Percentiles rank a stretch among this genome's conserved stretches.
phyloP scores from a whole-genome alignment of 2,888 invertebrate species.

The Anorthoa munda region DNA sequence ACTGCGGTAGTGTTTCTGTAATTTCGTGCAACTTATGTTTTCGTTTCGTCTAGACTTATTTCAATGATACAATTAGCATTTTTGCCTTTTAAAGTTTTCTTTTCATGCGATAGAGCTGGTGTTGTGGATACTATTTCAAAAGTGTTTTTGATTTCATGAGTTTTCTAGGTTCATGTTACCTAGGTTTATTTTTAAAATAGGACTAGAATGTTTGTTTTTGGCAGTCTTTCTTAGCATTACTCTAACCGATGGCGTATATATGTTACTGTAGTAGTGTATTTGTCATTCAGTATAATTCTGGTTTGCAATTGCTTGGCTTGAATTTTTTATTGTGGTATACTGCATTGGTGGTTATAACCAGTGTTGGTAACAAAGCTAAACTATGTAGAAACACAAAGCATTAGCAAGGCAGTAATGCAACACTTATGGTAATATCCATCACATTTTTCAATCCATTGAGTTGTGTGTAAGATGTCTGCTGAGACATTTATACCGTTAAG shows the following conservation, averaged over 20 bases:
- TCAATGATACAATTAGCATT: background rate
- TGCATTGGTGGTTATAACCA: conserved; percentile 72
- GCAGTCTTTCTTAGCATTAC: background rate
- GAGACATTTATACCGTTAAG: conserved; percentile 18
- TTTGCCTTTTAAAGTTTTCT: background rate
- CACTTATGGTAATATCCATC: conserved; percentile 78
- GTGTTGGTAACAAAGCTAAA: conserved; percentile 81
- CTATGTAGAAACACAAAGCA: conserved; percentile 80
- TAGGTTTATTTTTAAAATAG: background rate
- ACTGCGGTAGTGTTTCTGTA: conserved; percentile 5
- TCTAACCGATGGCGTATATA: too few species aligned
- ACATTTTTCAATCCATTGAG: conserved; percentile 64
- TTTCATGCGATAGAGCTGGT: background rate
- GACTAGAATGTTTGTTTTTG: background rate
- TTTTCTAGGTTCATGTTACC: background rate
- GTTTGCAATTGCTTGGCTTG: conserved; percentile 54
- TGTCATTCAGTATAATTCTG: background rate
- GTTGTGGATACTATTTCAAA: background rate
- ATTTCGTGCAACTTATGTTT: background rate
- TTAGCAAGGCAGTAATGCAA: conserved; percentile 79
- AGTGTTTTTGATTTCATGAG: background rate
- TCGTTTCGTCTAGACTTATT: background rate
- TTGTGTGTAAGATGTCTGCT: conserved; percentile 27
- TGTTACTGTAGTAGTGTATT: background rate
- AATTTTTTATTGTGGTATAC: conserved; percentile 41